phyloP scores from a whole-genome alignment of 2,113 vertebrate species.

The Felis catus region F.catus_Fca126_mat1.0 CM031423.1:12032001-12032500 shows the following conservation, averaged over 20 bases:
- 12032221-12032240: not conserved
- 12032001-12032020: not conserved
- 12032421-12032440: not conserved
- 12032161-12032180: not conserved
- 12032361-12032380: not conserved
- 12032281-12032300: fast-evolving
- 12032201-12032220: not conserved
- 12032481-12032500: not conserved
- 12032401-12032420: not conserved
- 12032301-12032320: too few species aligned
- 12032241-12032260: not conserved
- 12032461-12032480: not conserved
- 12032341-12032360: not conserved
- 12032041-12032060: not conserved
- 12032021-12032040: not conserved
- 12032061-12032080: not conserved
- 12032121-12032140: not conserved
- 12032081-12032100: not conserved
- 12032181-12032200: not conserved
- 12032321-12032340: not conserved
- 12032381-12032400: not conserved
- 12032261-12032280: not conserved
- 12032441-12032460: too few species aligned
- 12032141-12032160: not conserved
- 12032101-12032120: not conserved